Percentiles rank a stretch among this genome's conserved stretches.
These are phyloP conservation scores for Syrphus vitripennis DNA, from an alignment of 2,888 invertebrate genomes.

Conservation along the genomic window DNA sequence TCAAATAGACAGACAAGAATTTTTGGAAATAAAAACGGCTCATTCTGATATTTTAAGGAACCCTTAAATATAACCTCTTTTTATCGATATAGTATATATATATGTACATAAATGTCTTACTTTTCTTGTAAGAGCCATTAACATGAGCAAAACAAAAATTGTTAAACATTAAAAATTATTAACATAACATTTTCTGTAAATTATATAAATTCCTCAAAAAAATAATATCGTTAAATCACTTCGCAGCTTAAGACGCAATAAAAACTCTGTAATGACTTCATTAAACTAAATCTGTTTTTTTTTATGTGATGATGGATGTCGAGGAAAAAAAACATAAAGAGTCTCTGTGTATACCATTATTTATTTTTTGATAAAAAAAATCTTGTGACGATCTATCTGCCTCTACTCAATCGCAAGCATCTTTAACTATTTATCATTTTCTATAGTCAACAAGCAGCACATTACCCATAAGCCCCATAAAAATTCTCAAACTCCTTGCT, in stretches of 20 bases:
- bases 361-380: background rate
- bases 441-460: slow-evolving; percentile 27
- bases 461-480: slow-evolving; percentile 20
- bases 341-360: slow-evolving; percentile 3
- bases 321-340: background rate
- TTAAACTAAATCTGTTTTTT: background rate
- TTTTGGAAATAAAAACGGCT: no score
- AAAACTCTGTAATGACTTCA: background rate
- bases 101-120: no score
- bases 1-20: no score
- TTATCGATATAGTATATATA: no score
- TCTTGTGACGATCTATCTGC: background rate
- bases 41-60: no score
- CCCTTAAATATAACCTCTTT: no score
- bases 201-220: background rate
- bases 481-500: slow-evolving; percentile 11
- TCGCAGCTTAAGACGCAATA: background rate
- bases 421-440: slow-evolving; percentile 45
- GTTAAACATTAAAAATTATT: no score
- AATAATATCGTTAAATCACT: background rate
- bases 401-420: background rate
- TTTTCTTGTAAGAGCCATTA: no score
- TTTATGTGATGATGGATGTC: slow-evolving; percentile 17
- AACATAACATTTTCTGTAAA: background rate
- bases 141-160: no score